Conservation (phyloP, 2,113 vertebrate species). For the Piprites chloris region DNA sequence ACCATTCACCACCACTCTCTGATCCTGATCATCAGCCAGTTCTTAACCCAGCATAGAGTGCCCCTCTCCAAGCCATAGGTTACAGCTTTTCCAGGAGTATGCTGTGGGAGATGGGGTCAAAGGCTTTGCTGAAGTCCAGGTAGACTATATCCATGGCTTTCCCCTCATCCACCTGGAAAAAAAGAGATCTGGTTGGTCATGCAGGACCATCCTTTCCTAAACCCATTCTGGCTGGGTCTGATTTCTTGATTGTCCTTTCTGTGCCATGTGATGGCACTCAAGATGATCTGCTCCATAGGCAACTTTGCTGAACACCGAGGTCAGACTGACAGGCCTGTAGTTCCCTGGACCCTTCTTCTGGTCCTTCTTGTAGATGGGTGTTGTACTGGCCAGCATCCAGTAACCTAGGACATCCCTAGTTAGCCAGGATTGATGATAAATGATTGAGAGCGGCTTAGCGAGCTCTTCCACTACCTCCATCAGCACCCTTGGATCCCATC, state of each 20-base stretch:
- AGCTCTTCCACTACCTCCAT: background rate
- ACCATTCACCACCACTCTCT: background rate
- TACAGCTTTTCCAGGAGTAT: background rate
- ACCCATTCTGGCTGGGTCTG: background rate
- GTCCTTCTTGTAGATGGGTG: background rate
- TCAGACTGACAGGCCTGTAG: background rate
- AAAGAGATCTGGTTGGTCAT: background rate
- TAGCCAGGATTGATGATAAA: background rate
- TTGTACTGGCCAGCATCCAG: background rate
- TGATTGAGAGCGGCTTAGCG: background rate
- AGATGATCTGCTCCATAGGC: background rate
- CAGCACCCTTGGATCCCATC: no score
- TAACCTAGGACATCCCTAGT: background rate
- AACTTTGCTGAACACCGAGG: background rate
- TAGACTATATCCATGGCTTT: background rate
- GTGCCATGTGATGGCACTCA: background rate
- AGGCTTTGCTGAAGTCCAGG: background rate
- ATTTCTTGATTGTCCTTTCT: background rate
- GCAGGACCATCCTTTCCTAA: background rate
- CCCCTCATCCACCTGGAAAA: background rate
- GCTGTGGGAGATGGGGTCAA: background rate
- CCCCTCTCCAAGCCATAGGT: background rate
- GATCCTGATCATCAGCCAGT: background rate
- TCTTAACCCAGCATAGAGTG: background rate
- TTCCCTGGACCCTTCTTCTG: background rate